Evolutionary conservation across 2,888 invertebrate genomes (phyloP).

Genomic region (Lithophane socia): DNA sequence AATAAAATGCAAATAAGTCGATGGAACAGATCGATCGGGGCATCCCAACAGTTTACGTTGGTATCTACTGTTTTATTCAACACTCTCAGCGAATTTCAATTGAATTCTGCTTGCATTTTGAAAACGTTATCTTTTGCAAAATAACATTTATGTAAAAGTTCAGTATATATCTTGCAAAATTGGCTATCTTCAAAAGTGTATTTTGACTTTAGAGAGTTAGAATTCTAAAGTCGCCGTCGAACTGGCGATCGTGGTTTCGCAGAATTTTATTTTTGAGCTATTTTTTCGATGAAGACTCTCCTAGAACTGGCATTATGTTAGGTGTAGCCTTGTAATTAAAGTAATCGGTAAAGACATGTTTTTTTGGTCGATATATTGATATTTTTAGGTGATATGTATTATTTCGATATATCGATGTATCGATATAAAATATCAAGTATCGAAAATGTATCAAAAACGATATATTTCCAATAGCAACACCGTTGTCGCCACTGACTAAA

Average conservation of each 20-base stretch:
- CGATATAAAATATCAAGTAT: too few relatives aligned
- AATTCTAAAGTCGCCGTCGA: not conserved
- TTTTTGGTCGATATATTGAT: too few relatives aligned
- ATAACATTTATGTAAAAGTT: not conserved
- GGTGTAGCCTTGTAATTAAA: too few relatives aligned
- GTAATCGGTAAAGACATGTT: not conserved
- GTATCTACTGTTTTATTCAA: constrained; percentile 43
- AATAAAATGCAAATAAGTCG: constrained; percentile 45
- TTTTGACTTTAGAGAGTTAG: not conserved
- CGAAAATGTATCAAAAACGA: too few relatives aligned
- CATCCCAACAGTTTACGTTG: constrained; percentile 34
- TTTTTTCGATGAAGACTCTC: not conserved
- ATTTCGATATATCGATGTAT: too few relatives aligned
- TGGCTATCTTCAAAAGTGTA: not conserved
- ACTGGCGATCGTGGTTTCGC: not conserved
- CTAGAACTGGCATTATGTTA: too few relatives aligned
- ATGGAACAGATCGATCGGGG: constrained; percentile 15
- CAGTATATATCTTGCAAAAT: not conserved
- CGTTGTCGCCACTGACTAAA: too few relatives aligned
- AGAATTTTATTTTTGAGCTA: not conserved
- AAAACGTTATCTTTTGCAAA: constrained; percentile 8
- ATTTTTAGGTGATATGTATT: too few relatives aligned
- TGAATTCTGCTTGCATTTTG: constrained; percentile 9
- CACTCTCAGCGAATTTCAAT: constrained; percentile 24
- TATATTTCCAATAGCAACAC: too few relatives aligned